Evolutionary conservation across 2,797 vertebrate genomes (phyloP), one percentile per base, ranked within the genome.

Genomic region (Dallia pectoralis): DNA sequence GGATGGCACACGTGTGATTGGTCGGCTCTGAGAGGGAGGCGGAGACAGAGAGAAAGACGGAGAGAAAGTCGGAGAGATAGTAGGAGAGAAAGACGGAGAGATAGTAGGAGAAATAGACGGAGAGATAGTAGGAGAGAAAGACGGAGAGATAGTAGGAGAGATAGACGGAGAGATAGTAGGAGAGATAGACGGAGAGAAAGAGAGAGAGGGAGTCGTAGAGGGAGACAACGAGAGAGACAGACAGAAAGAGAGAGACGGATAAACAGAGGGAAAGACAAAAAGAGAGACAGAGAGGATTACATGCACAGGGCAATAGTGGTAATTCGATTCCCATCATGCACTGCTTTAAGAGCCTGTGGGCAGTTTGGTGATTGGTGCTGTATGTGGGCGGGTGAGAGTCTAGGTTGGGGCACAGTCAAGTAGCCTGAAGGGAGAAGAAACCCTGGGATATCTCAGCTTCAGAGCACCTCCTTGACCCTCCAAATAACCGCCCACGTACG

Each of bases 281-380:
- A 36, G 32, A 19, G 63, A 66, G 19, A 22, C 5, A 36, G 33
- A 33, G 30, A 22, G 33, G 3, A 32, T 36, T n/a, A 70, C 51
- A 69, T 61, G 4, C 61, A 18, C 33, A 56, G 14, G 33, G 51
- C 48, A 65, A 25, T 51, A 72, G 27, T 63, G 51, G 29, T 87
- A 88, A 91, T 90, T 77, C 87, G 82, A 85, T 71, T 76, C 81
- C 82, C 80, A 83, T 77, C 77, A 89, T 86, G 82, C 80, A 83
- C 76, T 82, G 73, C 70, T 76, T 63, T 49, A 30, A 27, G 49
- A 67, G 29, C 62, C 15, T 70, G 48, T 33, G 64, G 74, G 65
- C 79, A 27, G 19, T 9, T 12, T 44, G 40, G 14, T 12, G 40
- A 44, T 44, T 44, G 40, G 40, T 44, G 40, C 40, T 12, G 36